Conservation (phyloP, 1,140 invertebrate genomes). For the Kradibia gibbosae region DNA sequence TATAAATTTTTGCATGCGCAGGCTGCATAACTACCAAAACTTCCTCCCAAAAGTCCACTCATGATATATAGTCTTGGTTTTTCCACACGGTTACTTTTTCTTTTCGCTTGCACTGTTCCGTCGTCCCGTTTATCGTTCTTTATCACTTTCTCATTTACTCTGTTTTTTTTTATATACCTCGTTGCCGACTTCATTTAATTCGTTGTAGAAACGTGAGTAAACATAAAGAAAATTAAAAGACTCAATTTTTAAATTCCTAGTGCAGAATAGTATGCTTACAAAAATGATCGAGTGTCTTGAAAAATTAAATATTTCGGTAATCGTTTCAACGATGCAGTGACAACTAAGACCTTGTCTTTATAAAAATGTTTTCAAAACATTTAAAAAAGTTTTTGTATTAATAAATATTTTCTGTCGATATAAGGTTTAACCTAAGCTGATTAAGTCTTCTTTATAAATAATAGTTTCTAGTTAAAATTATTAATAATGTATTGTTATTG, state of each 20-base stretch:
- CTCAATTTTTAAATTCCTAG: conserved; percentile 15
- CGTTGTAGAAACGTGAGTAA: neutral
- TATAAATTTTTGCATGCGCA: conserved; percentile 50
- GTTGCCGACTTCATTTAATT: conserved; percentile 27
- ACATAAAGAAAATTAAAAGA: neutral
- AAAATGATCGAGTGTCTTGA: too few relatives aligned
- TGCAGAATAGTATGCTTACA: too few relatives aligned
- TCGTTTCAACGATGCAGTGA: too few relatives aligned
- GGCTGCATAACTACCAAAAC: conserved; percentile 43
- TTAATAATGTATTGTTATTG: too few relatives aligned
- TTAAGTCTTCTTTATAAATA: too few relatives aligned
- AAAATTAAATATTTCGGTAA: too few relatives aligned
- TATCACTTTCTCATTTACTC: neutral
- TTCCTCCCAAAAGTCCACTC: neutral
- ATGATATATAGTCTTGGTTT: conserved; percentile 48
- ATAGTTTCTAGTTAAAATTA: too few relatives aligned
- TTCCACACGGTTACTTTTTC: conserved; percentile 46
- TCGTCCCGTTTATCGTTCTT: conserved; percentile 14
- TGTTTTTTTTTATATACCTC: neutral
- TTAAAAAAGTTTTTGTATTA: too few relatives aligned
- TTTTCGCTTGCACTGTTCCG: neutral
- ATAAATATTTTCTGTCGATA: too few relatives aligned
- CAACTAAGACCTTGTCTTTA: too few relatives aligned
- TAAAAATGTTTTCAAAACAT: too few relatives aligned
- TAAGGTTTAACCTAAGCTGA: too few relatives aligned